Percentiles rank a stretch among this genome's conserved stretches.
Conservation (phyloP, 2,797 vertebrate genomes). For the Pseudochirops cupreus region DNA sequence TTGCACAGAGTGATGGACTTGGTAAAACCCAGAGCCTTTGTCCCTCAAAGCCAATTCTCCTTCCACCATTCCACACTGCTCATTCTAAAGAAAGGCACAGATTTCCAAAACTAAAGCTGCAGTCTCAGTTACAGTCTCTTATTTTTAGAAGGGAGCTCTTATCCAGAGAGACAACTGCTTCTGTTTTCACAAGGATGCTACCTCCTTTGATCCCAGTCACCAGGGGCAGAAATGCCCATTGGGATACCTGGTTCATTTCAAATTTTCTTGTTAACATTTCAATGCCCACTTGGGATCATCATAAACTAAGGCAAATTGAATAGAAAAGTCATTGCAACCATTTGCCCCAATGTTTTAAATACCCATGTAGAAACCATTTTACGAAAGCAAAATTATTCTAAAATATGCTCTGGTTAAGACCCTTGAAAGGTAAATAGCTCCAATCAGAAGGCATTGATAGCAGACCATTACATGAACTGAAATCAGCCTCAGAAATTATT, state of each 20-base stretch:
- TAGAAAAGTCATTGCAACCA: conserved; percentile 23
- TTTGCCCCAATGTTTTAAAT: conserved; percentile 18
- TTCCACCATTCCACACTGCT: not conserved
- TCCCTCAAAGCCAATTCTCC: not conserved
- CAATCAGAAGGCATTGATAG: not conserved
- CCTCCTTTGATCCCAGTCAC: conserved; percentile 12
- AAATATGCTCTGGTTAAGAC: not conserved
- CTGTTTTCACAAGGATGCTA: not conserved
- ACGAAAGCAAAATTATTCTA: conserved; percentile 26
- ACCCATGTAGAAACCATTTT: conserved; percentile 12
- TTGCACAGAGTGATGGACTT: not conserved
- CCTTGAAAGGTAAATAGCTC: conserved; percentile 4
- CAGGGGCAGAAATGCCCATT: not conserved
- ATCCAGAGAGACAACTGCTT: not conserved
- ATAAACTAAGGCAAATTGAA: not conserved
- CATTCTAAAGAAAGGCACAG: not conserved
- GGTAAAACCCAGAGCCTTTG: not conserved
- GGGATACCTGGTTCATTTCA: not conserved
- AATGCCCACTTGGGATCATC: conserved; percentile 28
- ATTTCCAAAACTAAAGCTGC: conserved; percentile 1
- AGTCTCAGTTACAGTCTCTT: not conserved
- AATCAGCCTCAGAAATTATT: not conserved
- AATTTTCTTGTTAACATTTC: conserved; percentile 1
- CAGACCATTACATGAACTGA: not conserved
- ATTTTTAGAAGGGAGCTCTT: not conserved